Evolutionary conservation across 23 tunicate genomes (phyloP), one percentile per base, ranked within the genome.

Genomic region (Trididemnum miniatum): DNA sequence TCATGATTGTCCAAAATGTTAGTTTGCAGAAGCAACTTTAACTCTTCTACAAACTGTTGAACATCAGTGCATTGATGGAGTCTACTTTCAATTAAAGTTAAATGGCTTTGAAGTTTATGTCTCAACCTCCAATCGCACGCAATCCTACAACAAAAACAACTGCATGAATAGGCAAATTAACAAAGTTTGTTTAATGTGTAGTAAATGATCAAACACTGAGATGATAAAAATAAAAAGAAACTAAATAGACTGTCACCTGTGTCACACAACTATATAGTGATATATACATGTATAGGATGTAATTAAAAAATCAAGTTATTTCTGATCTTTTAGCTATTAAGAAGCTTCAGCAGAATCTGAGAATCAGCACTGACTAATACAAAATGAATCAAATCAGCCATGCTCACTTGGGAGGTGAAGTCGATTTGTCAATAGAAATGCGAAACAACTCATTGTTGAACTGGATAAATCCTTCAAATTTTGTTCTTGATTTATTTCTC

Each of bases 91-190:
- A 77, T 18, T 23, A 77, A 31, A 20, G 25, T n/a, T 32, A 54
- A 30, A 77, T 77, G 82, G 15, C 54, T 52, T 2, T 31, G 66
- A n/a, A 77, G 67, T 18, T 32, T 31, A 29, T 54, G 67, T 3
- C 67, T 66, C 28, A 77, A 39, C 9, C 37, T 77, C 82, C 82
- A 77, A 29, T 77, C 82, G 30, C 82, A 77, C 18, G 37, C 3
- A 34, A 77, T 24, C 26, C 82, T 77, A 54, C 31, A 77, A 77
- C 25, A 18, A 49, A 49, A 9, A 49, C 57, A n/a, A n/a, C n/a
- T n/a, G n/a, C n/a, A n/a, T n/a, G n/a, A n/a, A n/a, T n/a, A n/a
- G n/a, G n/a, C n/a, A n/a, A n/a, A n/a, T n/a, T n/a, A n/a, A n/a
- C n/a, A n/a, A n/a, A n/a, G n/a, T n/a, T n/a, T n/a, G n/a, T n/a